Conservation (phyloP, 37 sponge, comb jelly and placozoan genomes). For the Beroe forskalii region DNA sequence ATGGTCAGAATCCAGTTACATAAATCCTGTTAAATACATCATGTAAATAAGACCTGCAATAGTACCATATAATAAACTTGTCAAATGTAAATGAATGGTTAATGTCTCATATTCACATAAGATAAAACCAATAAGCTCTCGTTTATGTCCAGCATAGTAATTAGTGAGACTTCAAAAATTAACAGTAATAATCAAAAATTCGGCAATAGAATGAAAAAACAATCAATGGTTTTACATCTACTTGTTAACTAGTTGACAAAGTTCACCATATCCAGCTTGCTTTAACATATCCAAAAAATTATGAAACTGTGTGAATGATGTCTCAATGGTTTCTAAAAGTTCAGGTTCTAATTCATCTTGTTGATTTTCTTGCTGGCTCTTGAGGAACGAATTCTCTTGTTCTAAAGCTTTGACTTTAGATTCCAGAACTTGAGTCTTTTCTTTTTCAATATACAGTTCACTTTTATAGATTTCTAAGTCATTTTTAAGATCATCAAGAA, state of each 20-base stretch:
- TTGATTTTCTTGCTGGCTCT: background rate
- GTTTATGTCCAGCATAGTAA: too few relatives aligned
- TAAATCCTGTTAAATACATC: too few relatives aligned
- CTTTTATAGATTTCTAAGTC: conserved; percentile 40
- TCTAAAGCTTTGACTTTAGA: conserved; percentile 30
- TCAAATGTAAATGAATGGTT: too few relatives aligned
- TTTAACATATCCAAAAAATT: conserved; percentile 55
- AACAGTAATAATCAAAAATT: too few relatives aligned
- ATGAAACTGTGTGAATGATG: conserved; percentile 63
- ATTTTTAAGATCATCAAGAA: conserved; percentile 15
- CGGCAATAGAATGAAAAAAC: too few relatives aligned
- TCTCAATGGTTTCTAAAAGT: conserved; percentile 53
- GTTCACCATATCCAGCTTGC: conserved; percentile 58
- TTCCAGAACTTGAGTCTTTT: conserved; percentile 31
- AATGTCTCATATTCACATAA: too few relatives aligned
- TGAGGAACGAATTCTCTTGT: conserved; percentile 23
- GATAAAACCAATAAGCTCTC: too few relatives aligned
- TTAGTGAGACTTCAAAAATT: too few relatives aligned
- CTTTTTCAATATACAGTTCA: conserved; percentile 49
- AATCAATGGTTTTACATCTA: too few relatives aligned
- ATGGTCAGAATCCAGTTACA: too few relatives aligned
- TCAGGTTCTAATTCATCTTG: conserved; percentile 37
- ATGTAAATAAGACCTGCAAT: too few relatives aligned
- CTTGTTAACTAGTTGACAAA: conserved; percentile 49
- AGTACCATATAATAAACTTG: too few relatives aligned